Evolutionary conservation across 1,140 invertebrate genomes (phyloP).

Genomic region (Heliothis virescens): DNA sequence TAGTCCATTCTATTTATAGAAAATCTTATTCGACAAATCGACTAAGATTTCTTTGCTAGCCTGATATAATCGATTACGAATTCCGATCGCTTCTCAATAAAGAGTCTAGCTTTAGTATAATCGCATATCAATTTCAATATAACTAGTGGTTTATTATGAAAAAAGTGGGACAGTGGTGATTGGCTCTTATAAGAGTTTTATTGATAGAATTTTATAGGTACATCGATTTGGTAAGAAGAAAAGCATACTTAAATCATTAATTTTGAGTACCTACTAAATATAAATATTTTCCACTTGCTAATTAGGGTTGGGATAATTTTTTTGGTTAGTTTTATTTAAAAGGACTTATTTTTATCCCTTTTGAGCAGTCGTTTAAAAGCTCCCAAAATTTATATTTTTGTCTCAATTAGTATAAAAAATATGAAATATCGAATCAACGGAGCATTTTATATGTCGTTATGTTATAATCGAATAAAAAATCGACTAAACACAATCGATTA

Average conservation of each 20-base stretch:
- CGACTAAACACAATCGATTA: conserved; percentile 14
- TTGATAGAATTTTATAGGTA: conserved; percentile 4
- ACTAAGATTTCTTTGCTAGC: background rate
- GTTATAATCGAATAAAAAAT: background rate
- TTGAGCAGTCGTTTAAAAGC: too few relatives aligned
- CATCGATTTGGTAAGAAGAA: background rate
- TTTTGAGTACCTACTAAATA: too few relatives aligned
- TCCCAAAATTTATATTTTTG: too few relatives aligned
- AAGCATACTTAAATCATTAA: too few relatives aligned
- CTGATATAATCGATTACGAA: background rate
- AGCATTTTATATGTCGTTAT: too few relatives aligned
- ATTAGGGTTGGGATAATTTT: background rate
- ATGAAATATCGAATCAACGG: too few relatives aligned
- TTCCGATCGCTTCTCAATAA: conserved; percentile 4
- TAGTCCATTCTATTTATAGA: too few relatives aligned
- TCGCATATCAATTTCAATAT: conserved; percentile 20
- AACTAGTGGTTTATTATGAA: conserved; percentile 14
- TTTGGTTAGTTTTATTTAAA: too few relatives aligned
- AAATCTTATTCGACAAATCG: background rate
- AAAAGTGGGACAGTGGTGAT: conserved; percentile 16
- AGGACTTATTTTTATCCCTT: too few relatives aligned
- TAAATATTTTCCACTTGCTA: background rate
- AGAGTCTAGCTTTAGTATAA: background rate
- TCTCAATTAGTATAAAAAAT: too few relatives aligned
- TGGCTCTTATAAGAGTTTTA: conserved; percentile 10